Base-by-base conservation (phyloP, 2,113 vertebrate genomes). In the Mormyrus lacerda region DNA sequence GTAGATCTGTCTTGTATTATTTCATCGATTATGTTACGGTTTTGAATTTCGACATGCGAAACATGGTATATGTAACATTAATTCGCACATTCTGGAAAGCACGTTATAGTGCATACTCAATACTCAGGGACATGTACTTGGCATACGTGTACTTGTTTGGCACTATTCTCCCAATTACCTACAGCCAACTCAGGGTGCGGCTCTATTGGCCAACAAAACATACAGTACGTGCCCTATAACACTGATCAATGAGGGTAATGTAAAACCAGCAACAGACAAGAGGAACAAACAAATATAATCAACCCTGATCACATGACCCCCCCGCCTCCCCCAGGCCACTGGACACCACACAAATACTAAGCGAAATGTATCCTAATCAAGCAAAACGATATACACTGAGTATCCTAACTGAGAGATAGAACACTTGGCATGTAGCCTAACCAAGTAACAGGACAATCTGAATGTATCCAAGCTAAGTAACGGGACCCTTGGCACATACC, bases 61-160 rank as follows among this genome's bases (percentile, higher is more conserved):
- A 69, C 61, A 69, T 69, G 61, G 61, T 69, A 69, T 69, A 69
- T 69, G 61, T 69, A 69, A 69, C 61, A 69, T 69, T 69, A 69
- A 69, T 69, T 69, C 27, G 27, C 61, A 31, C 61, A 69, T 69
- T 69, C 61, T 69, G 61, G 61, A 69, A 69, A 69, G 27, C 61
- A 69, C 61, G n/a, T 69, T 69, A 69, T 69, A 69, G n/a, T 69
- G n/a, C 61, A 69, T 69, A 69, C 61, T 31, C 61, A 69, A 69
- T 69, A 69, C 61, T 31, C 61, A 69, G 27, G 10, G 61, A 69
- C 27, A 69, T 31, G 61, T 13, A 69, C 27, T 69, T 69, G 61
- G 61, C 31, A 42, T 79, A 39, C 19, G 35, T 42, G 35, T 42
- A 35, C 31, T 79, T 15, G 35, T 42, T 42, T 79, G 73, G 17